Percentiles rank a stretch among this genome's conserved stretches.
Conservation (phyloP, 2,113 vertebrate genomes). For the Gobiocypris rarus region DNA sequence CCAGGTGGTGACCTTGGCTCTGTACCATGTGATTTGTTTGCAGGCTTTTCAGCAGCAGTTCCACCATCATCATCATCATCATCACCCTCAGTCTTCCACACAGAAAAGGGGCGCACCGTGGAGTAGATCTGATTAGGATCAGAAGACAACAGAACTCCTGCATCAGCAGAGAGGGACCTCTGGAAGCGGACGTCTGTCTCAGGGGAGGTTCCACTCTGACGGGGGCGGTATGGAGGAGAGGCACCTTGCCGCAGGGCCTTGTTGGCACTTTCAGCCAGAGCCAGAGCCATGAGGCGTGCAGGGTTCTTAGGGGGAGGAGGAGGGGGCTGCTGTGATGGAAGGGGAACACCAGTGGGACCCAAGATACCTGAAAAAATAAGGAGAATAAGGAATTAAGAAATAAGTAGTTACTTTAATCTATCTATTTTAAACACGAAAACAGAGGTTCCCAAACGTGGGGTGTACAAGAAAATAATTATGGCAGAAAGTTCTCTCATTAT, state of each 20-base stretch:
- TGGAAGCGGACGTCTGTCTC: conserved; percentile 63
- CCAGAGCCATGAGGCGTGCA: conserved; percentile 81
- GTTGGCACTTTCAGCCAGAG: conserved; percentile 80
- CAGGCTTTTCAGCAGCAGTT: conserved; percentile 11
- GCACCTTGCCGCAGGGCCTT: conserved; percentile 73
- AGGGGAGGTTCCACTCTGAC: conserved; percentile 57
- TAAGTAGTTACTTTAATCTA: neutral
- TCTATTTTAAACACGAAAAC: neutral
- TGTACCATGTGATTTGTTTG: conserved; percentile 34
- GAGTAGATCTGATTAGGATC: conserved; percentile 70
- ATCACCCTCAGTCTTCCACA: conserved; percentile 60
- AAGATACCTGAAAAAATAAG: conserved; percentile 61
- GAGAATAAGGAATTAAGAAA: neutral
- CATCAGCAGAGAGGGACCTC: conserved; percentile 75
- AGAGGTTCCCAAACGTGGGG: neutral
- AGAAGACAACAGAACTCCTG: conserved; percentile 64
- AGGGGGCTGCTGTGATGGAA: conserved; percentile 74
- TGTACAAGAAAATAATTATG: neutral
- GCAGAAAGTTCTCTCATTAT: neutral
- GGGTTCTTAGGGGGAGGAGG: conserved; percentile 82
- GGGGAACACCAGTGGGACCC: conserved; percentile 60
- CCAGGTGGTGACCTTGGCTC: conserved; percentile 47
- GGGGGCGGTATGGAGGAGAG: conserved; percentile 63
- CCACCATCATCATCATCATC: neutral
- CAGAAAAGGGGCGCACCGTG: conserved; percentile 68